Percentiles rank a stretch among this genome's conserved stretches.
These are phyloP conservation scores for Cyanoramphus novaezelandiae DNA, from an alignment of 2,113 vertebrate species.

Conservation along the genomic window DNA sequence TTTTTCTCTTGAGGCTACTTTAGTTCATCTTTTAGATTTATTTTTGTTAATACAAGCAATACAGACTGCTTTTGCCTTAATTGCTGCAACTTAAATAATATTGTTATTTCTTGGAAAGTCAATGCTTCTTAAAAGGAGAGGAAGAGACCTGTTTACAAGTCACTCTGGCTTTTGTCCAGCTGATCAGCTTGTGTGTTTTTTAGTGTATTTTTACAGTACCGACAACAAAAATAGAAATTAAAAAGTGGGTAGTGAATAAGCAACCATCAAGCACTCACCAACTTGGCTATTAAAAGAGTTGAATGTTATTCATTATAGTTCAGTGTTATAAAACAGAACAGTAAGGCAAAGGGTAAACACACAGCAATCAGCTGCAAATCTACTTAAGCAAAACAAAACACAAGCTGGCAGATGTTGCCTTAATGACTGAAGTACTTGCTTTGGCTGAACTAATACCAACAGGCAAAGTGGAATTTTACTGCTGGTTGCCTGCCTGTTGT, in stretches of 20 bases:
- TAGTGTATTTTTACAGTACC: background rate
- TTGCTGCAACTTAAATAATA: background rate
- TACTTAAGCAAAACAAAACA: slow-evolving; percentile 59
- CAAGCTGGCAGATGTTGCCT: slow-evolving; percentile 48
- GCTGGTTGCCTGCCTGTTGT: background rate
- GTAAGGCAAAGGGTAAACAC: slow-evolving; percentile 47
- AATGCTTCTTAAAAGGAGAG: background rate
- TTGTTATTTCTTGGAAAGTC: background rate
- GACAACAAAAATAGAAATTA: background rate
- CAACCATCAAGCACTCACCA: background rate
- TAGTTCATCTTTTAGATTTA: background rate
- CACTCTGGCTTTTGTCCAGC: background rate
- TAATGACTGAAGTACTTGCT: slow-evolving; percentile 36
- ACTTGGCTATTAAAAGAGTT: background rate
- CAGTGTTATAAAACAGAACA: background rate
- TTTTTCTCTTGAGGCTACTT: background rate
- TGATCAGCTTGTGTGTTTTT: background rate
- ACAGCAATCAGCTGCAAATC: slow-evolving; percentile 46
- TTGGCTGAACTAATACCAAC: slow-evolving; percentile 18
- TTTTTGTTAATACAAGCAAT: background rate
- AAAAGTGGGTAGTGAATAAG: background rate
- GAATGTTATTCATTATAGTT: background rate
- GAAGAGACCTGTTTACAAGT: background rate
- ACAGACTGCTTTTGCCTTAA: background rate
- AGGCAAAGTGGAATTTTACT: background rate